Base-by-base conservation (phyloP, 23 tunicate genomes). In the Styela plicata region DNA sequence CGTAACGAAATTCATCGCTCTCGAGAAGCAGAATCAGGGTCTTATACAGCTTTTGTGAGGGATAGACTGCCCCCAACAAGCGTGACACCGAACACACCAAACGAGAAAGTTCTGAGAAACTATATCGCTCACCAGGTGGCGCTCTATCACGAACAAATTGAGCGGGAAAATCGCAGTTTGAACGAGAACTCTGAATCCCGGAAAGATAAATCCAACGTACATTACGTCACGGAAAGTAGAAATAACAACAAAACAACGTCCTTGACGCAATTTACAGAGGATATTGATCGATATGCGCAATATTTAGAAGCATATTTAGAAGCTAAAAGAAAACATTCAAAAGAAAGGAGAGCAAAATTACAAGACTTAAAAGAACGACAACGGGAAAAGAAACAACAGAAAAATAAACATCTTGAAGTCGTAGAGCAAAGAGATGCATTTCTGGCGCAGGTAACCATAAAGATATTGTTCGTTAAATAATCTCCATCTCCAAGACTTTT, bases 61-160 rank as follows among this genome's bases (percentile, higher is more conserved):
- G 57, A 44, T 44, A 5, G 77, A 5, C 36, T 21, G 34, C 66
- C 36, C 22, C 28, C 21, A 53, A 18, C 0, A 24, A 52, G 31
- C n/a, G 29, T 24, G 24, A 44, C 37, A 0, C 81, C 81, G 24
- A 1, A 53, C 1, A 53, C 64, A 7, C 66, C 81, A 36, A 44
- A 52, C 17, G 81, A 76, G 2, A 28, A 44, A 53, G 66, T 27
- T 20, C 24, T 76, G 31, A n/a, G 64, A 36, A 76, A 24, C 24
- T 57, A 76, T 24, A 44, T 76, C 26, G 81, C 81, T 17, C 53
- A 53, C 24, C 81, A 76, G 31, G 81, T 76, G 66, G 81, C 81
- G 67, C 31, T 76, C 18, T 76, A 76, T 53, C 81, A 76, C 31
- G 81, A 76, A 57, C 81, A 76, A 57, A 44, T 76, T 27, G 81